Percentiles rank a stretch among this genome's conserved stretches.
phyloP scores from a whole-genome alignment of 2,113 vertebrate species.

The Drymodes brunneopygia region DNA sequence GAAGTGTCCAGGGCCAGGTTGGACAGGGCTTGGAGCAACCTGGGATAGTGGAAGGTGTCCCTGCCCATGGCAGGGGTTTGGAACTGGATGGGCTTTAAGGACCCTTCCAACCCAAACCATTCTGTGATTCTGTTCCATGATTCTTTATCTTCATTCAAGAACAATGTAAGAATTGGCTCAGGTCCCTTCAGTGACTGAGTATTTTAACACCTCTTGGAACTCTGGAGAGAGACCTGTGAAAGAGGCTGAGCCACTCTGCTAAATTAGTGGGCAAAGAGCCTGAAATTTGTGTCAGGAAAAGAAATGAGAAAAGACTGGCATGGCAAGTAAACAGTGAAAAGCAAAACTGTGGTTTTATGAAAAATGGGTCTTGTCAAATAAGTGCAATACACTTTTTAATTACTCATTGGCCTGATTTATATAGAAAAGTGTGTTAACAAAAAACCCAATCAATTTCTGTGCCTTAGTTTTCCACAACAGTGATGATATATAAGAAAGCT shows the following conservation, averaged over 20 bases:
- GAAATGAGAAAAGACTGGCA: neutral
- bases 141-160: neutral
- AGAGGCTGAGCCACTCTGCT: neutral
- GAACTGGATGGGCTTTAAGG: neutral
- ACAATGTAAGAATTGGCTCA: neutral
- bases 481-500: neutral
- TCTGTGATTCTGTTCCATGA: neutral
- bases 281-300: neutral
- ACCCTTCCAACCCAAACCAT: neutral
- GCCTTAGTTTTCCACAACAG: neutral
- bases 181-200: neutral
- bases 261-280: neutral
- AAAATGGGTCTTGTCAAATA: neutral
- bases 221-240: neutral
- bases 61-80: neutral
- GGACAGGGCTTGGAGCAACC: rapidly evolving
- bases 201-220: neutral
- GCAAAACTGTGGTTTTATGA: neutral
- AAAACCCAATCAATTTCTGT: neutral
- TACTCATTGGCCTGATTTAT: neutral
- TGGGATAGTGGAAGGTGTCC: rapidly evolving
- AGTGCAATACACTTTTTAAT: neutral
- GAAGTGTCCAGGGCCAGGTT: rapidly evolving
- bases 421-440: neutral
- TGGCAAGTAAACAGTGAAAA: neutral